Base-by-base conservation (phyloP, 2,113 vertebrate genomes). In the Pseudolaguvia tuberculata region DNA sequence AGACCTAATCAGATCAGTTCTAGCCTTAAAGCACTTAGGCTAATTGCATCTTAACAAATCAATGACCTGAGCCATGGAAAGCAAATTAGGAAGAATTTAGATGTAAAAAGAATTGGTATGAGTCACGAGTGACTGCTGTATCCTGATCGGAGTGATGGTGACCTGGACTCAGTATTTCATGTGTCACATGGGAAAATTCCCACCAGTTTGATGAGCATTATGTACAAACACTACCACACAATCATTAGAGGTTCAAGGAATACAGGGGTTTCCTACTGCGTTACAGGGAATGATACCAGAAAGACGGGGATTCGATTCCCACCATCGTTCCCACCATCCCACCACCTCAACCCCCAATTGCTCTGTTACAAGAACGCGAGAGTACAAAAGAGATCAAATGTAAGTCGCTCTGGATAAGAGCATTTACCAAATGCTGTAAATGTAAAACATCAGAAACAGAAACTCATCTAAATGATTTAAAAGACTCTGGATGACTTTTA, bases 1-100 rank as follows among this genome's bases (percentile, higher is more conserved):
- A 31, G 20, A 51, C 18, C 63, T 50, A 76, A 70, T 58, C 3
- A 29, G 45, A 69, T 77, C 39, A 77, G 3, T 65, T 10, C 56
- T 39, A 8, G 2, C 75, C 68, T 62, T 12, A 21, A 42, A 58
- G 51, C 31, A 52, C 47, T 56, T 25, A 73, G 12, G 10, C 45
- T 31, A 72, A 78, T 63, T 52, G 39, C 27, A 42, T 45, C 31
- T 11, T 2, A 17, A 39, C 55, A 55, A 56, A 66, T 52, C 62
- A 31, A 23, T 56, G 61, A 47, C 25, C 29, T 48, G 15, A 29
- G 21, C 23, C 39, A 2, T 21, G 11, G 53, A 53, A 35, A 55
- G 35, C 31, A 70, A 39, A 56, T 48, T 50, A 27, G 47, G 25
- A 29, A 27, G 14, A 50, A 67, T 27, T 50, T 50, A 45, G 23